These are phyloP conservation scores for Cyprinella venusta DNA, from an alignment of 2,797 vertebrate genomes.

Conservation along the genomic window DNA sequence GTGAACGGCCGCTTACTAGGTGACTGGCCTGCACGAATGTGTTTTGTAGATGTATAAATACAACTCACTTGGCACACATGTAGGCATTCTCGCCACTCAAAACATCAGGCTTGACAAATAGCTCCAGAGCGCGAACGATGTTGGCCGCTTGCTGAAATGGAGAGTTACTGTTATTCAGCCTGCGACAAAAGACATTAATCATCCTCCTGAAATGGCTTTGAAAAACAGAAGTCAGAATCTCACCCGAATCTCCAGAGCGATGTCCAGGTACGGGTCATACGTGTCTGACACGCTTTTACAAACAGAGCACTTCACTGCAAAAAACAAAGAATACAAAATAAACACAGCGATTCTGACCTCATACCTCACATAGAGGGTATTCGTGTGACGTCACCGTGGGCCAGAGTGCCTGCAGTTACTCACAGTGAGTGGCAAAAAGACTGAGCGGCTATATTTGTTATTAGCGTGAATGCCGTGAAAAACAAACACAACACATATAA, in stretches of 20 bases:
- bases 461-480: no score
- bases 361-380: neutral
- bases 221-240: slow-evolving; percentile 1
- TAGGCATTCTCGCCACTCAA: slow-evolving; percentile 96
- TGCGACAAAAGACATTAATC: slow-evolving; percentile 2
- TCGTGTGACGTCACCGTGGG: no score
- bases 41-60: neutral
- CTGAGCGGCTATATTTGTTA: no score
- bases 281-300: slow-evolving; percentile 95
- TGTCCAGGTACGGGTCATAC: slow-evolving; percentile 92
- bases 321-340: slow-evolving; percentile 5
- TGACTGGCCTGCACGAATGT: neutral
- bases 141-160: slow-evolving; percentile 85
- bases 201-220: neutral
- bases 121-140: slow-evolving; percentile 88
- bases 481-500: no score
- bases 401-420: no score
- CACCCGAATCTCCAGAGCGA: slow-evolving; percentile 94
- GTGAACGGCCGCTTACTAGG: neutral
- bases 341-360: neutral
- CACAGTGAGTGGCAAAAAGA: no score
- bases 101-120: slow-evolving; percentile 91
- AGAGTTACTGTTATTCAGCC: neutral
- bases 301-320: slow-evolving; percentile 90
- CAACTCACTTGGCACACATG: slow-evolving; percentile 92